Conservation (phyloP, 1,140 invertebrate genomes). For the Trinorchestia longiramus region DNA sequence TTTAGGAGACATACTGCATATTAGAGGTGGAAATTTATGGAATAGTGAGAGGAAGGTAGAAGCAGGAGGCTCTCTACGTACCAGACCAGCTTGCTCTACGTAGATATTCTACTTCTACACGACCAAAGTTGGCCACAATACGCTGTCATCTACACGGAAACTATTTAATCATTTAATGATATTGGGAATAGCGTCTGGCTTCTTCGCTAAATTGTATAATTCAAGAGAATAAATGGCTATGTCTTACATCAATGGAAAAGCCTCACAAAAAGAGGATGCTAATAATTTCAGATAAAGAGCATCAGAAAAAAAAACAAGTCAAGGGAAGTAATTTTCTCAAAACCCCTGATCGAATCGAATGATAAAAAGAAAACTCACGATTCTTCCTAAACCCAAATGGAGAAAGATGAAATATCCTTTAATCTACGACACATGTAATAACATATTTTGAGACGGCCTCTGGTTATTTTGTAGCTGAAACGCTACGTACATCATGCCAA, state of each 20-base stretch:
- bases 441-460: not conserved
- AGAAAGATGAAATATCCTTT: not conserved
- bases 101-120: slow-evolving; percentile 40
- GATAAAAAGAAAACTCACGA: not conserved
- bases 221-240: not conserved
- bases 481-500: not conserved
- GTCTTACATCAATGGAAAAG: not conserved
- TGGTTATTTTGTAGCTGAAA: not conserved
- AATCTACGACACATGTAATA: not conserved
- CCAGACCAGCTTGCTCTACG: slow-evolving; percentile 53
- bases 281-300: not conserved
- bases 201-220: not conserved
- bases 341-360: not conserved
- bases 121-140: not conserved
- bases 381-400: not conserved
- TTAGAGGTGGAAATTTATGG: not conserved
- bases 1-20: not conserved
- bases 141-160: slow-evolving; percentile 12
- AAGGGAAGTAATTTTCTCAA: not conserved
- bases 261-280: not conserved
- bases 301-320: not conserved
- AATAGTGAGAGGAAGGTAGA: not conserved
- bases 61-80: slow-evolving; percentile 18
- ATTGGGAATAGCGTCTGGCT: not conserved
- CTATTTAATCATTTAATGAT: slow-evolving; percentile 36